Evolutionary conservation across 2,113 vertebrate genomes (phyloP).

Genomic region (Istiophorus platypterus): DNA sequence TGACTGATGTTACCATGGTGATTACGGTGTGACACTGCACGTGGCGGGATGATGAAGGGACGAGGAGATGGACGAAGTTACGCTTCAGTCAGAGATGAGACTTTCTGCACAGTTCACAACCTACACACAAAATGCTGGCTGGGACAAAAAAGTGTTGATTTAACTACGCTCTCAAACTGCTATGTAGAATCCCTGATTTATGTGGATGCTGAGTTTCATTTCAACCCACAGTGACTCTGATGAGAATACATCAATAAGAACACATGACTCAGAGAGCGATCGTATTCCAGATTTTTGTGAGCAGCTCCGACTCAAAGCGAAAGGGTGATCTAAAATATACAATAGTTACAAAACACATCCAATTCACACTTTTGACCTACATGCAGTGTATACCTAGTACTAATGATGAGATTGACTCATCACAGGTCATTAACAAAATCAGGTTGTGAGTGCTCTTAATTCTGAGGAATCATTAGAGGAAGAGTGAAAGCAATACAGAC

Average conservation of each 20-base stretch:
- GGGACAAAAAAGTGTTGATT: not conserved
- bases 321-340: conserved; percentile 21
- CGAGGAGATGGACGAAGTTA: conserved; percentile 31
- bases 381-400: conserved; percentile 14
- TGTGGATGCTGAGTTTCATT: conserved; percentile 24
- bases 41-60: conserved; percentile 34
- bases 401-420: conserved; percentile 32
- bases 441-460: conserved; percentile 45
- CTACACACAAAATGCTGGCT: not conserved
- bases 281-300: not conserved
- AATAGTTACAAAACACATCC: conserved; percentile 22
- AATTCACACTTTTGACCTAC: conserved; percentile 39
- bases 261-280: conserved; percentile 12
- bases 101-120: not conserved
- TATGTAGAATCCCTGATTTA: not conserved
- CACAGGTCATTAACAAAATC: conserved; percentile 47
- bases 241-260: conserved; percentile 24
- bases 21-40: conserved; percentile 47
- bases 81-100: conserved; percentile 27
- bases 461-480: conserved; percentile 59
- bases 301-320: not conserved
- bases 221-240: not conserved
- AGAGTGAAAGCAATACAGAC: conserved; percentile 62
- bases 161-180: not conserved
- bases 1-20: conserved; percentile 64